Percentiles rank a stretch among this genome's conserved stretches.
phyloP scores from a whole-genome alignment of 2,888 invertebrate species.

The Drosophila mimica region DNA sequence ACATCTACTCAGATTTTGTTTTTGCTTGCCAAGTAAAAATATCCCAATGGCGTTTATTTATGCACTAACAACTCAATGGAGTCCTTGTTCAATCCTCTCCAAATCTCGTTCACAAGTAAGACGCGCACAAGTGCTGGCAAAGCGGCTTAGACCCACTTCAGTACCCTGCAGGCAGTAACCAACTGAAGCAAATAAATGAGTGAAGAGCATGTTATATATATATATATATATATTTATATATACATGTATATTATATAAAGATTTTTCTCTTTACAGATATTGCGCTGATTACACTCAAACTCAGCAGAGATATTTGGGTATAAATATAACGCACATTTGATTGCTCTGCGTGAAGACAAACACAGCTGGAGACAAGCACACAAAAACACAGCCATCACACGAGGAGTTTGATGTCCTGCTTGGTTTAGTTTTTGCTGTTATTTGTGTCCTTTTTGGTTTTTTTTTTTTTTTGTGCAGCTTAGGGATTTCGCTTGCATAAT shows the following conservation, averaged over 20 bases:
- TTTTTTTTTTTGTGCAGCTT: constrained; percentile 23
- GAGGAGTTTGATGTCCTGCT: constrained; percentile 15
- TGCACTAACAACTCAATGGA: not conserved
- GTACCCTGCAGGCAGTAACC: not conserved
- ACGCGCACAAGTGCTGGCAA: constrained; percentile 11
- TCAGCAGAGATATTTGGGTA: constrained; percentile 11
- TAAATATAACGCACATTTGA: constrained; percentile 38
- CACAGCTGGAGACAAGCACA: constrained; percentile 13
- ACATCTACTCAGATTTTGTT: constrained; percentile 2
- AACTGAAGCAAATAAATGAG: not conserved
- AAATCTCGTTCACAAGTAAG: not conserved
- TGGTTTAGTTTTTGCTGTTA: constrained; percentile 1
- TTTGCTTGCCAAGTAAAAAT: not conserved
- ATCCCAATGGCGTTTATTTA: not conserved
- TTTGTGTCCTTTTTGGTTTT: not conserved
- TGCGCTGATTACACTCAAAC: not conserved
- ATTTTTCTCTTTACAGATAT: constrained; percentile 2
- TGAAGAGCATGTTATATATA: not conserved
- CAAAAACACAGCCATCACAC: constrained; percentile 1
- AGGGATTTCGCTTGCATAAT: constrained; percentile 65
- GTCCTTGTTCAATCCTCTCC: not conserved
- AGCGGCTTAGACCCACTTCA: constrained; percentile 15
- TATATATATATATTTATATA: not conserved
- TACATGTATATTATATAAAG: not conserved
- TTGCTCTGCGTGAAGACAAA: constrained; percentile 24